phyloP scores from a whole-genome alignment of 30 jellyfish, hydroid and myxozoan genomes.

The Aurelia coerulea region DNA sequence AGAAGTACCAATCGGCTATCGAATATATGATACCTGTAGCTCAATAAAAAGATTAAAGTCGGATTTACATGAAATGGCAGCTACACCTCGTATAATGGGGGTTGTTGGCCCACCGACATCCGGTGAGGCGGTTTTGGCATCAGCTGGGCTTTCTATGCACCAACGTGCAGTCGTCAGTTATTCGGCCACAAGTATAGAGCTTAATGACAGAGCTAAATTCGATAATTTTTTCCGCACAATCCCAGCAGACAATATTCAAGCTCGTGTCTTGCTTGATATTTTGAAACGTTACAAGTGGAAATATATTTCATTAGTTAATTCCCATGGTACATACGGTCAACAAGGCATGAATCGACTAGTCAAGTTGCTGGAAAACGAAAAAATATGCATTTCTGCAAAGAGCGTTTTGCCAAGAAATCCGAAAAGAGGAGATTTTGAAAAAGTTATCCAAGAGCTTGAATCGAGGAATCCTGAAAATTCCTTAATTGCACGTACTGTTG shows the following conservation, averaged over 20 bases:
- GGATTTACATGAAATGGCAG: background rate
- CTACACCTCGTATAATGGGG: background rate
- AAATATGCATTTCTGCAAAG: slow-evolving; percentile 26
- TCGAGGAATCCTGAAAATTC: background rate
- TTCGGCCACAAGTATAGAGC: slow-evolving; percentile 40
- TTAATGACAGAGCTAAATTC: slow-evolving; percentile 26
- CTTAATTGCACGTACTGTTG: slow-evolving; percentile 11
- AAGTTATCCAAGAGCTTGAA: background rate
- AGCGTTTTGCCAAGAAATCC: slow-evolving; percentile 18
- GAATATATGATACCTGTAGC: background rate
- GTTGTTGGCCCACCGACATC: slow-evolving; percentile 62
- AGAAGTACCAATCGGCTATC: background rate
- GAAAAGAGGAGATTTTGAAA: background rate
- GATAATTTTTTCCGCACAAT: slow-evolving; percentile 47
- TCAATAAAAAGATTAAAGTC: background rate
- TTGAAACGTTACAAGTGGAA: slow-evolving; percentile 49
- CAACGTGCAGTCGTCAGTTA: slow-evolving; percentile 23
- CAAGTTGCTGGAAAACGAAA: background rate
- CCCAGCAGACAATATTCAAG: slow-evolving; percentile 35
- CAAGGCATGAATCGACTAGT: slow-evolving; percentile 31
- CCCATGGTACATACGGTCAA: slow-evolving; percentile 45
- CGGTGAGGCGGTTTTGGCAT: slow-evolving; percentile 25
- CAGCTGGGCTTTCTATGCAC: slow-evolving; percentile 12
- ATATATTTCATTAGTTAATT: slow-evolving; percentile 26
- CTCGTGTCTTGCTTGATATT: slow-evolving; percentile 17